phyloP scores from a whole-genome alignment of 2,888 invertebrate genomes.

The Epiblema foenella region DNA sequence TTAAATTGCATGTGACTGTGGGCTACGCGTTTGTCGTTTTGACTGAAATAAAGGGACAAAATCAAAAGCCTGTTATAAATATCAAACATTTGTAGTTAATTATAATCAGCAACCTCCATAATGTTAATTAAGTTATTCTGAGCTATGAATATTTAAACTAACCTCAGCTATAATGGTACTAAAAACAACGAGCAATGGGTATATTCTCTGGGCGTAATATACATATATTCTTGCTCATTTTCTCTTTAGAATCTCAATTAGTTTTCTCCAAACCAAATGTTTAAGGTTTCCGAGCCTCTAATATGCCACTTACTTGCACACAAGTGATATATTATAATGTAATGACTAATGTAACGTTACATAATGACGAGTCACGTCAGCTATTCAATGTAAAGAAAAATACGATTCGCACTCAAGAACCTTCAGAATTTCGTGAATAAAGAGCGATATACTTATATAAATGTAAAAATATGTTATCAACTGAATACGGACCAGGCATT shows the following conservation, averaged over 20 bases:
- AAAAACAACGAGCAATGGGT: not conserved
- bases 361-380: not conserved
- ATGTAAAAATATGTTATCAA: slow-evolving; percentile 49
- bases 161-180: not conserved
- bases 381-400: slow-evolving; percentile 23
- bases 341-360: not conserved
- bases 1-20: too few species aligned
- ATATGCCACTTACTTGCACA: not conserved
- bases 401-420: slow-evolving; percentile 1
- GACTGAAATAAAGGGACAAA: not conserved
- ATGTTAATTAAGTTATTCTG: slow-evolving; percentile 1
- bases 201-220: not conserved
- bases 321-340: not conserved
- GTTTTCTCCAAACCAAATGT: not conserved
- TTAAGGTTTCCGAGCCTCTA: not conserved
- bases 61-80: not conserved
- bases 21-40: not conserved
- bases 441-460: slow-evolving; percentile 15
- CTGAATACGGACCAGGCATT: slow-evolving; percentile 61
- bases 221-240: not conserved
- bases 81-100: not conserved
- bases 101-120: not conserved
- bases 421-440: not conserved
- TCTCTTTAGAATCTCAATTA: not conserved
- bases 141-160: not conserved